A percentile compares a stretch with the other conserved stretches of the same genome.
Evolutionary conservation across 2,888 invertebrate species (phyloP).

Genomic region (Eustalomyia histrio): DNA sequence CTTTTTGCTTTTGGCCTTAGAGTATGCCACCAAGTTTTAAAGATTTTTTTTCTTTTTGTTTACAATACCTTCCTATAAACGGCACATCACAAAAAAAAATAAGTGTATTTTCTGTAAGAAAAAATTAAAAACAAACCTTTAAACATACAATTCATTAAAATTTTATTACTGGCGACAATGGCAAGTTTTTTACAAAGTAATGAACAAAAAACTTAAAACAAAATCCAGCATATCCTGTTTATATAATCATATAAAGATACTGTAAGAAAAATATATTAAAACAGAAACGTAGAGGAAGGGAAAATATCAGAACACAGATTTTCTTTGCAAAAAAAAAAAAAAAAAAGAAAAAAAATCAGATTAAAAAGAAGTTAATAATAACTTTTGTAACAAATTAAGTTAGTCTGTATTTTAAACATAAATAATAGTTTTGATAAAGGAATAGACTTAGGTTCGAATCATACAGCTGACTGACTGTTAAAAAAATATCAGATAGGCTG

Average conservation of each 20-base stretch:
- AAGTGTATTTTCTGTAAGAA: slow-evolving; percentile 3
- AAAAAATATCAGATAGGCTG: too few species aligned
- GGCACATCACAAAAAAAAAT: slow-evolving; percentile 26
- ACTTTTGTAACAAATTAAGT: too few species aligned
- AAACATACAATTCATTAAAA: slow-evolving; percentile 61
- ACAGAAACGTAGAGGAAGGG: slow-evolving; percentile 31
- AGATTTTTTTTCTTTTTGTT: slow-evolving; percentile 23
- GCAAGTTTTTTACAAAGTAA: slow-evolving; percentile 55
- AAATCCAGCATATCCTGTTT: slow-evolving; percentile 63
- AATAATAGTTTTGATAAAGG: too few species aligned
- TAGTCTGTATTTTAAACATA: too few species aligned
- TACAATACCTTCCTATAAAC: slow-evolving; percentile 1
- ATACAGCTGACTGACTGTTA: too few species aligned
- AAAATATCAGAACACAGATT: slow-evolving; percentile 35
- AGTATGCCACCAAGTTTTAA: slow-evolving; percentile 46
- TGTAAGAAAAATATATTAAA: slow-evolving; percentile 8
- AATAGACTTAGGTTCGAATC: too few species aligned
- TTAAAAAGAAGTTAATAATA: too few species aligned
- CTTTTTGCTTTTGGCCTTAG: slow-evolving; percentile 18
- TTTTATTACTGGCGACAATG: slow-evolving; percentile 63
- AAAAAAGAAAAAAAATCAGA: too few species aligned
- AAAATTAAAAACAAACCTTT: slow-evolving; percentile 49
- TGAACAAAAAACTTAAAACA: slow-evolving; percentile 7
- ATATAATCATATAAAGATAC: slow-evolving; percentile 29
- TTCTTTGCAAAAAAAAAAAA: slow-evolving; percentile 26